Percentiles rank a stretch among this genome's conserved stretches.
Conservation (phyloP, 2,888 invertebrate genomes). For the Eupithecia insigniata region DNA sequence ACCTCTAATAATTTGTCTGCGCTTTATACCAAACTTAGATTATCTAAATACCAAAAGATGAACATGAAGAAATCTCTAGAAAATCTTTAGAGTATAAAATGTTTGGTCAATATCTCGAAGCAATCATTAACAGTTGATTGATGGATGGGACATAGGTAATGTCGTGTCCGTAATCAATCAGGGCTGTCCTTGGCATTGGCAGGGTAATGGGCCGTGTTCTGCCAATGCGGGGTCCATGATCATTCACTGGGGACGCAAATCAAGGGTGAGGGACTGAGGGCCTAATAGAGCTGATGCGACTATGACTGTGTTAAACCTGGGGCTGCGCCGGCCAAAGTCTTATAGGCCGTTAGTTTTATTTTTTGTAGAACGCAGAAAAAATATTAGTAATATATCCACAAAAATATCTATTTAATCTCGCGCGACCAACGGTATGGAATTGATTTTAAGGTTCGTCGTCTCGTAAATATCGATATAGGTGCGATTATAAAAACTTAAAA, state of each 20-base stretch:
- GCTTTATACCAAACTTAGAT: too few relatives aligned
- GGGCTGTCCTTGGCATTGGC: slow-evolving; percentile 64
- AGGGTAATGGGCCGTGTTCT: slow-evolving; percentile 59
- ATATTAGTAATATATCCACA: too few relatives aligned
- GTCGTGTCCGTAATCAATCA: slow-evolving; percentile 66
- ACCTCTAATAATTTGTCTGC: too few relatives aligned
- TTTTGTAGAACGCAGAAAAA: too few relatives aligned
- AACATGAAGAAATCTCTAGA: not conserved
- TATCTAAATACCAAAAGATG: not conserved
- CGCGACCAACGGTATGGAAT: too few relatives aligned
- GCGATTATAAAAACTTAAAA: too few relatives aligned
- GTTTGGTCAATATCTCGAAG: slow-evolving; percentile 32
- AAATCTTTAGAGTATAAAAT: slow-evolving; percentile 10
- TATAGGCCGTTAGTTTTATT: too few relatives aligned
- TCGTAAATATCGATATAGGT: too few relatives aligned
- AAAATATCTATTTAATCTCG: too few relatives aligned
- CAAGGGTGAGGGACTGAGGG: slow-evolving; percentile 1
- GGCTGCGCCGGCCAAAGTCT: too few relatives aligned
- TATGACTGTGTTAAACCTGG: not conserved
- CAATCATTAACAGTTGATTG: slow-evolving; percentile 50
- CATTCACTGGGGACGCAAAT: slow-evolving; percentile 49
- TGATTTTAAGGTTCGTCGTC: too few relatives aligned
- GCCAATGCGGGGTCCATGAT: slow-evolving; percentile 46
- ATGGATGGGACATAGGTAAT: slow-evolving; percentile 61
- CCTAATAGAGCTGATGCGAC: not conserved